Conservation (phyloP, 53 echinoderm and acorn worm species). For the Paracentrotus lividus region DNA sequence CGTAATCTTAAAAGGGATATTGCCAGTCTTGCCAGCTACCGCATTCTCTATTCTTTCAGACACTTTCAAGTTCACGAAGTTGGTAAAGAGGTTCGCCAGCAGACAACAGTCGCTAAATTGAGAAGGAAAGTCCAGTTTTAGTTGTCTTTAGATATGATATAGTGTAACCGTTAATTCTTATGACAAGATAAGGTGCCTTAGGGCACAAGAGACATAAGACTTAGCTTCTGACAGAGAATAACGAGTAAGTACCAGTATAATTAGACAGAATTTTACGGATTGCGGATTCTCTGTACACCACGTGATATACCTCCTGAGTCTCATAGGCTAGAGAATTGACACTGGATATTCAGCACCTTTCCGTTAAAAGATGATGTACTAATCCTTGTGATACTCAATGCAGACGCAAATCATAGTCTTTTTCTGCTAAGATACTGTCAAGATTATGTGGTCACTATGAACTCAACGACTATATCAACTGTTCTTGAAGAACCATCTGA, state of each 20-base stretch:
- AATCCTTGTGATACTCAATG: neutral
- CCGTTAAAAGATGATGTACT: neutral
- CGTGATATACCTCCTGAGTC: neutral
- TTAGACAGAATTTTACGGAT: neutral
- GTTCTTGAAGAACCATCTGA: slow-evolving; percentile 1
- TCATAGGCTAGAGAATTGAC: too few species aligned
- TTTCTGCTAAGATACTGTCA: too few species aligned
- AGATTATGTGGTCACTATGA: neutral
- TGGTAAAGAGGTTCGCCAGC: neutral
- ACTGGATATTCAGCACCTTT: neutral
- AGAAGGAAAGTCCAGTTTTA: neutral
- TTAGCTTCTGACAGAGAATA: too few species aligned
- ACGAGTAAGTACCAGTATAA: too few species aligned
- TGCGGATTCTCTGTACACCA: neutral
- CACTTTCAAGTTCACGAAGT: neutral
- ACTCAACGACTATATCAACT: neutral
- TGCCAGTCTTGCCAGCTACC: neutral
- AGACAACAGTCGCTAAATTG: neutral
- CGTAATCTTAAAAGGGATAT: neutral
- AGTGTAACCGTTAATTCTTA: neutral
- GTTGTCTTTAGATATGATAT: neutral
- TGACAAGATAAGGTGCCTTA: neutral
- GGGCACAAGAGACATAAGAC: too few species aligned
- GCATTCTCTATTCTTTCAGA: neutral
- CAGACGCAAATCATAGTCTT: too few species aligned